These are phyloP conservation scores for Podocnemis expansa DNA, from an alignment of 2,113 vertebrate species.

Conservation along the genomic window DNA sequence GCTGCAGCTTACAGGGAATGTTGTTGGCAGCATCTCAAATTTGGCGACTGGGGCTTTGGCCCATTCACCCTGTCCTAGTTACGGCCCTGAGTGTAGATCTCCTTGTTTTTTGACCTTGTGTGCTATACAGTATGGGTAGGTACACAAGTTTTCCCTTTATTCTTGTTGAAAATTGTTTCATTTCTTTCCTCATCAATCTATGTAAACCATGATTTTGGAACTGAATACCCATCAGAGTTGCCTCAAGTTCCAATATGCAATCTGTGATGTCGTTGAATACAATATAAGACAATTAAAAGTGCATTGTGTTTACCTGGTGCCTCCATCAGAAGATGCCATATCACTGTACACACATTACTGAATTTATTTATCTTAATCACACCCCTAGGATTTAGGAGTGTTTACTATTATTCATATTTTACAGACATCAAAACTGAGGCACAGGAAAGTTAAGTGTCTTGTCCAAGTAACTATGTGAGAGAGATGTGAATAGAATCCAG, in stretches of 20 bases:
- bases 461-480: conserved; percentile 13
- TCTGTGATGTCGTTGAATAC: not conserved
- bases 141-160: conserved; percentile 12
- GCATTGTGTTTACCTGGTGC: not conserved
- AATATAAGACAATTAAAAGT: not conserved
- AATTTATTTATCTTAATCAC: conserved; percentile 2
- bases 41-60: too few relatives aligned
- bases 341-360: not conserved
- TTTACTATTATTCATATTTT: not conserved
- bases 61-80: too few relatives aligned
- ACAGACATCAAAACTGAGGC: not conserved
- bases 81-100: not conserved
- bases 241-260: not conserved
- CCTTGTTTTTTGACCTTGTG: not conserved
- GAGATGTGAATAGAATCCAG: not conserved
- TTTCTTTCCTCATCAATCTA: not conserved
- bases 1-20: too few relatives aligned
- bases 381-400: conserved; percentile 1
- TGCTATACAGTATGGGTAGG: too few relatives aligned
- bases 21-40: too few relatives aligned
- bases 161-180: not conserved
- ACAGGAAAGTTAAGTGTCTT: conserved; percentile 10
- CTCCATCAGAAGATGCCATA: not conserved
- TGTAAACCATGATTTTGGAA: not conserved
- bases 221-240: not conserved